Percentiles rank a stretch among this genome's conserved stretches.
Evolutionary conservation across 2,797 vertebrate genomes (phyloP).

Genomic region (Discoglossus pictus): DNA sequence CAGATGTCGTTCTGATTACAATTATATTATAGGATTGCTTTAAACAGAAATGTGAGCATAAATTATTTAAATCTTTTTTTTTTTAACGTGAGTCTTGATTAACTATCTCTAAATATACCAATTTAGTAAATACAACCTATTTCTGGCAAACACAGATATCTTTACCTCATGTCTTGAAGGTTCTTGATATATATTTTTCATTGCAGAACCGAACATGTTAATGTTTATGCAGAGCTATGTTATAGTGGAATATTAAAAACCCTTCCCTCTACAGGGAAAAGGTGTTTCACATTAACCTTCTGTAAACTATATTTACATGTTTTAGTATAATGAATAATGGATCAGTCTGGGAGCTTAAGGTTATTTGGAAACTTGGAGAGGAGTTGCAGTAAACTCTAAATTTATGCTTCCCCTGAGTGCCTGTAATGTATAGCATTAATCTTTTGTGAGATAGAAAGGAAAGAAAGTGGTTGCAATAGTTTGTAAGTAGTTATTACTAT

Average conservation of each 20-base stretch:
- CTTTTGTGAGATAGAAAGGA: conserved; percentile 43
- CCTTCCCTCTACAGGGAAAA: conserved; percentile 45
- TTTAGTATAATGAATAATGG: conserved; percentile 61
- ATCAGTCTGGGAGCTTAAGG: conserved; percentile 30
- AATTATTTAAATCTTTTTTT: no score
- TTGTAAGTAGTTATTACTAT: conserved; percentile 29
- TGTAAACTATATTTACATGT: conserved; percentile 54
- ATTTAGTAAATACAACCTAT: no score
- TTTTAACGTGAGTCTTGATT: no score
- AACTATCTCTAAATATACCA: no score
- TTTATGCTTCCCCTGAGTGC: conserved; percentile 49
- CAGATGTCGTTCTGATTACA: no score
- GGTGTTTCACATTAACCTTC: conserved; percentile 59
- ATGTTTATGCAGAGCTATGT: conserved; percentile 32
- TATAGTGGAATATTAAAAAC: conserved; percentile 53
- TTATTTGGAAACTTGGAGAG: conserved; percentile 57
- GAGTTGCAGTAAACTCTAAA: conserved; percentile 48
- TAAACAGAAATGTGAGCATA: no score
- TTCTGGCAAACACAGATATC: neutral
- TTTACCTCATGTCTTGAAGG: no score
- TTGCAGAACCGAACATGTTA: conserved; percentile 25
- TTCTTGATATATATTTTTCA: no score
- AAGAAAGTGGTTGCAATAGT: conserved; percentile 24
- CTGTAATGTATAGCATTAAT: conserved; percentile 46
- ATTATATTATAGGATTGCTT: no score